phyloP scores from a whole-genome alignment of 2,888 invertebrate genomes.

The Meloe dianella region DNA sequence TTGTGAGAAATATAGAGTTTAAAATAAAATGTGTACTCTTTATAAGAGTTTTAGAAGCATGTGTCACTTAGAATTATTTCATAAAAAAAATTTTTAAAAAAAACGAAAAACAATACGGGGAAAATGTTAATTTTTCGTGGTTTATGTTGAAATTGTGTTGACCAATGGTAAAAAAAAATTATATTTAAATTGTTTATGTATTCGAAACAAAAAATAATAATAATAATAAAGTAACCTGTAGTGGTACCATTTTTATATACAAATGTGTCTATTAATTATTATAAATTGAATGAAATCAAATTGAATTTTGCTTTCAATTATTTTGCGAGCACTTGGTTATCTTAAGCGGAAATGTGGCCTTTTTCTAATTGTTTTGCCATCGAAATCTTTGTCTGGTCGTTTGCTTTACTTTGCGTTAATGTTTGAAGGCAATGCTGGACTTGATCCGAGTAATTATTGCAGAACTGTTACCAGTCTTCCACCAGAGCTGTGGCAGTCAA shows the following conservation, averaged over 20 bases:
- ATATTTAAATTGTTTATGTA: slow-evolving; percentile 8
- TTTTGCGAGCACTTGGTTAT: too few relatives aligned
- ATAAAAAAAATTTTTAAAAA: too few relatives aligned
- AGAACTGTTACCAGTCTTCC: too few relatives aligned
- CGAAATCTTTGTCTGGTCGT: too few relatives aligned
- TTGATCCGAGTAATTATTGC: too few relatives aligned
- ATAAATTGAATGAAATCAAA: too few relatives aligned
- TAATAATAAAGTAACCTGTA: neutral
- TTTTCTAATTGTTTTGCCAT: too few relatives aligned
- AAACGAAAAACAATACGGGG: neutral
- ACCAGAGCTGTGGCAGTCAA: too few relatives aligned
- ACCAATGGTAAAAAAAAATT: slow-evolving; percentile 3
- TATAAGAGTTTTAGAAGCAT: slow-evolving; percentile 29
- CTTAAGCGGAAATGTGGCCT: too few relatives aligned
- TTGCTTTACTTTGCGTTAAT: too few relatives aligned
- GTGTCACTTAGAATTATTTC: slow-evolving; percentile 21
- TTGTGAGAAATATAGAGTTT: slow-evolving; percentile 16
- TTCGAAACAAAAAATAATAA: neutral
- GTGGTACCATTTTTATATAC: slow-evolving; percentile 2
- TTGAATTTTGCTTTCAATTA: too few relatives aligned
- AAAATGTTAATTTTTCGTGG: neutral
- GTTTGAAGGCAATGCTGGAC: too few relatives aligned
- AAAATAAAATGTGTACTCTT: slow-evolving; percentile 23
- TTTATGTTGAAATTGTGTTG: slow-evolving; percentile 8
- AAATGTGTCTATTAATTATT: neutral